phyloP scores from a whole-genome alignment of 1,140 invertebrate species.

The Popillia japonica region DNA sequence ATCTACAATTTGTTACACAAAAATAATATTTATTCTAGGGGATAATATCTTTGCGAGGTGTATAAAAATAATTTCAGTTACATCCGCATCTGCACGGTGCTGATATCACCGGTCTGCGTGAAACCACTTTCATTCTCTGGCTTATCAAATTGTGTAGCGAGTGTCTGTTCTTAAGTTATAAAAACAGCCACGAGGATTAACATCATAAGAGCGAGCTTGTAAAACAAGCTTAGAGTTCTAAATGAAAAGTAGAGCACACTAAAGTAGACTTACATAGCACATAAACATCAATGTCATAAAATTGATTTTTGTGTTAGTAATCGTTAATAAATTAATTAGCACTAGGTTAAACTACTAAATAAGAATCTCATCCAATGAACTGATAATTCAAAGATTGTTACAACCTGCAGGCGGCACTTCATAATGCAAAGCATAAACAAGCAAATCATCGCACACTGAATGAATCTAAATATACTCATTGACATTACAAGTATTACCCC shows the following conservation, averaged over 20 bases:
- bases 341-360: too few species aligned
- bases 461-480: too few species aligned
- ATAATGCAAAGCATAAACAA: too few species aligned
- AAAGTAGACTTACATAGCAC: background rate
- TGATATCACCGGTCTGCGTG: background rate
- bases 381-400: too few species aligned
- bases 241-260: background rate
- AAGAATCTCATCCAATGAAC: too few species aligned
- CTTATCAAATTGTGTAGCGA: background rate
- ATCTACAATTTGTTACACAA: background rate
- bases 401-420: too few species aligned
- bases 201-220: background rate
- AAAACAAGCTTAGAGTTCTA: background rate
- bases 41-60: background rate
- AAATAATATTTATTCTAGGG: background rate
- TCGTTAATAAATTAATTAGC: too few species aligned
- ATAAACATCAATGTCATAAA: background rate
- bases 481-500: too few species aligned
- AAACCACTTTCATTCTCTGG: slow-evolving; percentile 10
- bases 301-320: too few species aligned
- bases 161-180: slow-evolving; percentile 21
- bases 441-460: too few species aligned
- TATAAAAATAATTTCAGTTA: slow-evolving; percentile 32
- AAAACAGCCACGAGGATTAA: slow-evolving; percentile 13
- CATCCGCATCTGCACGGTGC: background rate